These are phyloP conservation scores for Archegozetes longisetosus DNA, from an alignment of 1,140 invertebrate genomes.

Conservation along the genomic window DNA sequence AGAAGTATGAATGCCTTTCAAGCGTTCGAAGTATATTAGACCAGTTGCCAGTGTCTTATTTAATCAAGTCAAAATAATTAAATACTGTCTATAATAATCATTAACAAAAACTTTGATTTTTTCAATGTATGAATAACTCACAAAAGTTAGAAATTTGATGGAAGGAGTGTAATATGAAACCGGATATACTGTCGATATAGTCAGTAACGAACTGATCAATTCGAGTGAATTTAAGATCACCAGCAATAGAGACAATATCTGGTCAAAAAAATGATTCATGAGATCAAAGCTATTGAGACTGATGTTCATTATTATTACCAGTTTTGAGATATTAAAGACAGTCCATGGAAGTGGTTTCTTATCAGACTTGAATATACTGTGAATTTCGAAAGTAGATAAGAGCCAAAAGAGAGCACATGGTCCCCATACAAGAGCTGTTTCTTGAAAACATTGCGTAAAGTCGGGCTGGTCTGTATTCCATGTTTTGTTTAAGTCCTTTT, in stretches of 20 bases:
- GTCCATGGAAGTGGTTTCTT: background rate
- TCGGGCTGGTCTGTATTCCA: too few relatives aligned
- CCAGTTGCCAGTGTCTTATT: background rate
- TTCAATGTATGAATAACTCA: too few relatives aligned
- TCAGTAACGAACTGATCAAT: background rate
- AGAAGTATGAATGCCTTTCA: conserved; percentile 12
- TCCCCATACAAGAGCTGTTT: too few relatives aligned
- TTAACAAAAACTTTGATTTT: background rate
- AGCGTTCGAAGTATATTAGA: conserved; percentile 1
- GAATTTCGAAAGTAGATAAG: too few relatives aligned
- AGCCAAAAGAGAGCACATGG: too few relatives aligned
- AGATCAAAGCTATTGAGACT: too few relatives aligned
- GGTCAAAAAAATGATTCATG: background rate
- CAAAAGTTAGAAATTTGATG: conserved; percentile 11
- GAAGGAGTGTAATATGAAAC: conserved; percentile 10
- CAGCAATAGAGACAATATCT: conserved; percentile 1
- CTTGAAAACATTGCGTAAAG: too few relatives aligned
- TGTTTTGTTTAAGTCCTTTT: too few relatives aligned
- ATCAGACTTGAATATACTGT: too few relatives aligned
- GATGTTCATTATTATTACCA: background rate
- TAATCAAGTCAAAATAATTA: too few relatives aligned
- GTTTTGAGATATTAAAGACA: background rate
- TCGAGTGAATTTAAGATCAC: background rate
- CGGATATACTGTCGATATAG: background rate
- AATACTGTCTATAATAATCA: background rate